Evolutionary conservation across 2,113 vertebrate species (phyloP), one percentile per base, ranked within the genome.

Genomic region (Amazona guildingii): DNA sequence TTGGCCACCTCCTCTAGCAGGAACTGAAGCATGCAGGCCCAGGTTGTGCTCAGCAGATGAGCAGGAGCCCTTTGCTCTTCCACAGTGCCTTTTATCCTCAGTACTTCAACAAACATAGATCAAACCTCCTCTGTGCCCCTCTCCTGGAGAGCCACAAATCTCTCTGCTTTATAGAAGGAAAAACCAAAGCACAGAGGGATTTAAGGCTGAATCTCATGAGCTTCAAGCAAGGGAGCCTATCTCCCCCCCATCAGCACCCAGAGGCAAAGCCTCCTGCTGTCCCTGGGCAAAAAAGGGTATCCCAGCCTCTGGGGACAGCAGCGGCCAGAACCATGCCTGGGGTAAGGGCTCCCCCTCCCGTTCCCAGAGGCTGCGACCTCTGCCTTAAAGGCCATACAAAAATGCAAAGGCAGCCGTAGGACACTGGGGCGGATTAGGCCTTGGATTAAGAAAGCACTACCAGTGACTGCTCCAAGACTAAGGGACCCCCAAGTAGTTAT

Each of bases 271-370:
- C 49, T 10, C 16, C 29, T 0, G 59, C 57, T 9, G 41, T n/a
- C 18, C n/a, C 43, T 3, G 0, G 48, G 43, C 39, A 39, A 37
- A 44, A 27, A 39, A n/a, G 17, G 62, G 25, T 19, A 44, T 25
- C 21, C 11, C 35, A 23, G 54, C 13, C 33, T 19, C 17, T 2
- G 64, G 57, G 85, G 35, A 37, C 68, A 54, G 54, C 17, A 1
- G 31, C 16, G 83, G 49, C 81, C 84, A 54, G 6, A 59, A 17
- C 76, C 63, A 14, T 49, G 82, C 8, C 83, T 20, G 6, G 78
- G 78, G 0, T 28, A 7, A 93, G 95, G 92, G 94, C 94, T 96
- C 96, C 95, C 95, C 87, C 95, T 95, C 94, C 85, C 24, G 74
- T 93, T 5, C 8, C 48, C 29, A 15, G 33, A 19, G 33, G 68